phyloP scores from a whole-genome alignment of 2,888 invertebrate species.

The Drepanosiphum platanoidis region DNA sequence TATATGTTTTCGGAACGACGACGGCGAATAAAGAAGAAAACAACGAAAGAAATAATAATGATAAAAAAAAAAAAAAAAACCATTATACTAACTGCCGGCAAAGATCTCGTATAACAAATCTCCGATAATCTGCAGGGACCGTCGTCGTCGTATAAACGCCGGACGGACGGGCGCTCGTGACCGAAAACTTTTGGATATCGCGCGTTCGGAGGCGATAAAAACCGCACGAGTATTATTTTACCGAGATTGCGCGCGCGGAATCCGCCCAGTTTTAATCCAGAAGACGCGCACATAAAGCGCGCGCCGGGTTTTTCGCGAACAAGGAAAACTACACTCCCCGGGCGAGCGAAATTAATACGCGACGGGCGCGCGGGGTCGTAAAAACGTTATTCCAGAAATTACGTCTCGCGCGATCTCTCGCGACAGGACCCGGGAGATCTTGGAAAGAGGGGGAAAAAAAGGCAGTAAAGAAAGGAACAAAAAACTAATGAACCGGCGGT shows the following conservation, averaged over 20 bases:
- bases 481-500: conserved; percentile 58
- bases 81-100: neutral
- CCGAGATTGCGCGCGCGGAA: conserved; percentile 2
- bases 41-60: too few relatives aligned
- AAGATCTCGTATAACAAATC: conserved; percentile 24
- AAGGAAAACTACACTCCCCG: neutral
- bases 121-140: conserved; percentile 28
- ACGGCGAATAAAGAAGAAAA: neutral
- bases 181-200: conserved; percentile 19
- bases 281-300: conserved; percentile 26
- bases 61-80: too few relatives aligned
- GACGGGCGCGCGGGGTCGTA: neutral
- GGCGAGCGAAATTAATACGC: conserved; percentile 17
- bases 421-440: conserved; percentile 24
- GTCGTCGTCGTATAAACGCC: conserved; percentile 10
- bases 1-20: conserved; percentile 6
- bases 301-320: neutral
- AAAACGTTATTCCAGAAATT: conserved; percentile 39
- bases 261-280: conserved; percentile 51
- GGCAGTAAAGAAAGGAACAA: neutral
- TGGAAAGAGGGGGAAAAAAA: neutral
- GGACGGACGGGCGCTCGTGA: too few relatives aligned
- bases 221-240: conserved; percentile 33
- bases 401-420: conserved; percentile 24
- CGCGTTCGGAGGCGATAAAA: conserved; percentile 45